A percentile compares a stretch with the other conserved stretches of the same genome.
These are phyloP conservation scores for Ditylenchus weischeri DNA, from an alignment of 2,888 invertebrate species.

Conservation along the genomic window DNA sequence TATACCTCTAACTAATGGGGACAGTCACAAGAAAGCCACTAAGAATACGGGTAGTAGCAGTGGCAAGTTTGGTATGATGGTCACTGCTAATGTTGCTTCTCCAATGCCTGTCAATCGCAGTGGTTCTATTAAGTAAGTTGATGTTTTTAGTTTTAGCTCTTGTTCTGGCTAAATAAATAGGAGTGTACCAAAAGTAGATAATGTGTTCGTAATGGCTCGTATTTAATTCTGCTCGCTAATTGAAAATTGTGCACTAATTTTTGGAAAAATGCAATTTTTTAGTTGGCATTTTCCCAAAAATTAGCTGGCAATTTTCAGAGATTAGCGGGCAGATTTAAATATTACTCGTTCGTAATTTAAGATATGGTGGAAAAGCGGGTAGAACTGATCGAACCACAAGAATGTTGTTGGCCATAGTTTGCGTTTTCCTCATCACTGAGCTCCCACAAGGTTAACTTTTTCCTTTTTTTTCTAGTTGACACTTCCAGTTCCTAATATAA, in stretches of 20 bases:
- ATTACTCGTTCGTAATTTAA: too few species aligned
- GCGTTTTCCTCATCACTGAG: conserved; percentile 62
- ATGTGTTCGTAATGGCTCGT: too few species aligned
- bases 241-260: too few species aligned
- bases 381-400: conserved; percentile 61
- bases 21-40: not conserved
- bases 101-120: conserved; percentile 3
- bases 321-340: too few species aligned
- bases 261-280: too few species aligned
- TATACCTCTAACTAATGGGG: not conserved
- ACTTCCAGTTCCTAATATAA: not conserved
- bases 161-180: too few species aligned
- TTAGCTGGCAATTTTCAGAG: too few species aligned
- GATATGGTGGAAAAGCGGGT: conserved; percentile 24
- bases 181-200: too few species aligned
- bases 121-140: not conserved
- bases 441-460: conserved; percentile 60
- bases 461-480: not conserved
- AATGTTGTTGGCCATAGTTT: conserved; percentile 63
- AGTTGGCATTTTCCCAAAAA: too few species aligned
- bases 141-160: too few species aligned
- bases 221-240: too few species aligned
- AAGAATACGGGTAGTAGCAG: not conserved
- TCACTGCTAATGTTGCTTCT: conserved; percentile 10
- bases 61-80: conserved; percentile 5